Conservation (phyloP, 2,888 invertebrate genomes). For the Eurois occulta region DNA sequence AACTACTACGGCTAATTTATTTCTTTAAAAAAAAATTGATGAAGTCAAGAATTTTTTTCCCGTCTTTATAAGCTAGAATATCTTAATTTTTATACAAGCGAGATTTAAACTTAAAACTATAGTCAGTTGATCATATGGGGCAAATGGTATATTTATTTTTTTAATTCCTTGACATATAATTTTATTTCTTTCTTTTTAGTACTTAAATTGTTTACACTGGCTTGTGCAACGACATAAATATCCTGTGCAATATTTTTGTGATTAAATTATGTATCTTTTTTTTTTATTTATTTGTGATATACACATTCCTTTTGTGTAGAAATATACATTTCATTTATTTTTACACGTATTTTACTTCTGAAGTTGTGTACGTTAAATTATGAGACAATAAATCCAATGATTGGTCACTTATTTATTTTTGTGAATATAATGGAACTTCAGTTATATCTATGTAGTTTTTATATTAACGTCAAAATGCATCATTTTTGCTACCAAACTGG, state of each 20-base stretch:
- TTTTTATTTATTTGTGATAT: conserved; percentile 48
- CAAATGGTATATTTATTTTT: conserved; percentile 39
- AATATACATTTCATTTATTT: conserved; percentile 51
- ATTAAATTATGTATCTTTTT: conserved; percentile 35
- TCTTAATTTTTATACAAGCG: conserved; percentile 42
- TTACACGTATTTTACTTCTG: conserved; percentile 31
- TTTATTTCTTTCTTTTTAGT: conserved; percentile 51
- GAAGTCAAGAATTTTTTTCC: conserved; percentile 11
- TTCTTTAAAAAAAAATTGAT: conserved; percentile 5
- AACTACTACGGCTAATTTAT: neutral
- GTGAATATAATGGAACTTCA: conserved; percentile 33
- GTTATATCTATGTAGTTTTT: neutral
- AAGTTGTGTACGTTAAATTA: conserved; percentile 35
- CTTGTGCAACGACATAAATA: conserved; percentile 50
- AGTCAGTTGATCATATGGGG: conserved; percentile 12
- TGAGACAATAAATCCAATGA: conserved; percentile 25
- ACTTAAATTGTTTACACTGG: conserved; percentile 47
- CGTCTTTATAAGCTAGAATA: conserved; percentile 23
- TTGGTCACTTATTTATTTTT: conserved; percentile 36
- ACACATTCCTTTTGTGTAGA: conserved; percentile 62
- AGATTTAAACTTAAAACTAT: conserved; percentile 45
- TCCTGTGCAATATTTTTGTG: conserved; percentile 64
- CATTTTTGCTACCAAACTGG: neutral
- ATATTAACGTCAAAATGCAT: neutral
- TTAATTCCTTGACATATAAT: conserved; percentile 21